These are phyloP conservation scores for Syrphus vitripennis DNA, from an alignment of 2,888 invertebrate species.

Conservation along the genomic window DNA sequence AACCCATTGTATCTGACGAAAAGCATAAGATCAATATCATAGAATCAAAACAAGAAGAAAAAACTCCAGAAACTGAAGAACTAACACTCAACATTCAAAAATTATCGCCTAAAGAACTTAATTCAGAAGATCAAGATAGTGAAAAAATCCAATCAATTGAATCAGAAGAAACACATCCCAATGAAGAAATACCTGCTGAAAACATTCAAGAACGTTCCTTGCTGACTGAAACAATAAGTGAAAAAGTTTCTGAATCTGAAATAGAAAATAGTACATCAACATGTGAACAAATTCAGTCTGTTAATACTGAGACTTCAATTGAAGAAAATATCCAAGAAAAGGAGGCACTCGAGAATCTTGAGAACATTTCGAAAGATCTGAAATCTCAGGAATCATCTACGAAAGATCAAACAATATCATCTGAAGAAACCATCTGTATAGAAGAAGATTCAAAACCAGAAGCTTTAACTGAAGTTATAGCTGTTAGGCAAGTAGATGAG, in stretches of 20 bases:
- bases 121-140: too few relatives aligned
- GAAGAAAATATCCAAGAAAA: neutral
- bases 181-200: too few relatives aligned
- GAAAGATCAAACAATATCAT: neutral
- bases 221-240: neutral
- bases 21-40: neutral
- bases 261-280: neutral
- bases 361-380: neutral
- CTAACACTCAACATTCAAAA: neutral
- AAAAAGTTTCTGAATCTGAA: neutral
- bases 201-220: neutral
- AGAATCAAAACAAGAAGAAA: neutral
- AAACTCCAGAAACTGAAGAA: neutral
- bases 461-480: neutral
- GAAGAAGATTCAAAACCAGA: neutral
- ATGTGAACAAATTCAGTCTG: neutral
- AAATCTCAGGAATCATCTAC: neutral
- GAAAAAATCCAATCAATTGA: neutral
- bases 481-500: neutral
- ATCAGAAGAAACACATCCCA: neutral
- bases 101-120: neutral
- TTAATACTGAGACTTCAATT: neutral
- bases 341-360: neutral
- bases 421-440: neutral
- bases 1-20: neutral